Evolutionary conservation across 2,888 invertebrate genomes (phyloP), one percentile per base, ranked within the genome.

Genomic region (Branchipolynoe longqiensis): DNA sequence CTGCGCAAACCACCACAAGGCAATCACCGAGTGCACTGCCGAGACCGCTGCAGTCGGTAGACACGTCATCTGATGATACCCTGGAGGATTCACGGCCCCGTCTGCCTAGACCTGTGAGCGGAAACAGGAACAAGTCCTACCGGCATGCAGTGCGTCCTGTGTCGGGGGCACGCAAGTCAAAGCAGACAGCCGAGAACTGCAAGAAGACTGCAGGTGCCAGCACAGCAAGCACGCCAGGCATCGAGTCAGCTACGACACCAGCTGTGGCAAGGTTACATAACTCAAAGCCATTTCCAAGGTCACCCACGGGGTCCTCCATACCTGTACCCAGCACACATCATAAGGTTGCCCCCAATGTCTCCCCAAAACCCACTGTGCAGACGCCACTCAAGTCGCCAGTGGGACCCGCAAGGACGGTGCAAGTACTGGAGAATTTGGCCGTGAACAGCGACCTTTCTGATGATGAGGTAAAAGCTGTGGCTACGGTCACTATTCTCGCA

Each of bases 261-360:
- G n/a, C n/a, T n/a, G n/a, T n/a, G n/a, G n/a, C n/a, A n/a, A n/a
- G n/a, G n/a, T n/a, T n/a, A n/a, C n/a, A n/a, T n/a, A 62, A n/a
- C 25, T 12, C 36, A 69, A 69, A 38, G 38, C 69, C 69, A 14
- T 69, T 69, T 38, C 22, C 69, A 69, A 38, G 36, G 1, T 69
- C 69, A 69, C 33, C 8, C n/a, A n/a, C n/a, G n/a, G n/a, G 36
- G 14, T 69, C 69, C 4, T 69, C 18, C 38, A 69, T 69, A 36
- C 69, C 69, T 33, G 69, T 69, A 2, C 33, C 69, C 6, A 69
- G 25, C 4, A 31, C 31, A 4, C 31, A n/a, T 14, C 62, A 25
- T 28, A 69, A 69, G n/a, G 69, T 69, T 14, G 28, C 78, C 48
- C 78, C 78, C 1, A 78, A 78, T 25, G 28, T 78, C 78, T 78